Evolutionary conservation across 2,888 invertebrate species (phyloP).

Genomic region (Gisinianus flammeolus): DNA sequence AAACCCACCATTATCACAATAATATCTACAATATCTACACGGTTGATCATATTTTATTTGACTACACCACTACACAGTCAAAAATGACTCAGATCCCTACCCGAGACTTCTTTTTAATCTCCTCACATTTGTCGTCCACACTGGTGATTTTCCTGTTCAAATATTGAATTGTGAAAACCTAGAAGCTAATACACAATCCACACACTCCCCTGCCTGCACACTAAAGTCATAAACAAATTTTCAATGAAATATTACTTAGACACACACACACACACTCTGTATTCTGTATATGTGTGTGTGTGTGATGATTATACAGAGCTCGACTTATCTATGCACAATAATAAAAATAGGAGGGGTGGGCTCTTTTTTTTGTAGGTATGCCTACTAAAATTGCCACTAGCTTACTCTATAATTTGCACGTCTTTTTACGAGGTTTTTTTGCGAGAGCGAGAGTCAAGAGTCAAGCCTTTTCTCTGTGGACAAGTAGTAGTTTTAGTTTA

Average conservation of each 20-base stretch:
- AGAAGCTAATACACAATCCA: constrained; percentile 10
- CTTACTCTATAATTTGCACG: constrained; percentile 35
- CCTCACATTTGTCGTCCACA: no score
- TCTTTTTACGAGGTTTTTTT: constrained; percentile 21
- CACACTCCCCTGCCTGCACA: constrained; percentile 14
- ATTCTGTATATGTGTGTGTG: no score
- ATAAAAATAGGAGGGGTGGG: no score
- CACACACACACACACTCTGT: no score
- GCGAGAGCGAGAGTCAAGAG: background rate
- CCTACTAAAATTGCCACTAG: constrained; percentile 26
- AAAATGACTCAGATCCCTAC: no score
- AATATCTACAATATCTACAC: no score
- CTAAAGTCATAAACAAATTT: constrained; percentile 34
- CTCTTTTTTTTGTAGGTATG: no score
- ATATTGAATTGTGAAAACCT: constrained; percentile 7
- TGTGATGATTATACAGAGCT: background rate
- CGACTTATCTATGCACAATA: no score
- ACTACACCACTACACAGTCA: no score
- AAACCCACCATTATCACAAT: no score
- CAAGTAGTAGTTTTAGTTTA: background rate
- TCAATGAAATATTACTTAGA: background rate
- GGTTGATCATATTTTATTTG: no score
- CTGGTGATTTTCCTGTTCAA: constrained; percentile 24
- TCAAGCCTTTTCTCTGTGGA: background rate
- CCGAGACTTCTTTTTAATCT: no score